Conservation (phyloP, 2,797 vertebrate species). For the Crax fasciolata region DNA sequence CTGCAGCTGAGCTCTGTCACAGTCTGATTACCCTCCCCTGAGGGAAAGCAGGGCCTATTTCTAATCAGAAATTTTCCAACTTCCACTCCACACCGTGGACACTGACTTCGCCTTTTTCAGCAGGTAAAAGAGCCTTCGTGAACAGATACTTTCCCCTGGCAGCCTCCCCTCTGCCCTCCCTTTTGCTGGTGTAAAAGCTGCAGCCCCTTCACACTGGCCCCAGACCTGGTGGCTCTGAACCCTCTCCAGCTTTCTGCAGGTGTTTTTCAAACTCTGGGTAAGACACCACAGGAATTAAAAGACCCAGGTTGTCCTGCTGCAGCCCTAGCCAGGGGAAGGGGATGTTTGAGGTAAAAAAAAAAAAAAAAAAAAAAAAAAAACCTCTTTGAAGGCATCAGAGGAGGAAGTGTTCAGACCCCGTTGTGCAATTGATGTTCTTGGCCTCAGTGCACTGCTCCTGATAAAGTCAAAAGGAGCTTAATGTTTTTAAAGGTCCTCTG, state of each 20-base stretch:
- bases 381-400: not conserved
- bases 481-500: constrained; percentile 21
- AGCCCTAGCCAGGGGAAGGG: not conserved
- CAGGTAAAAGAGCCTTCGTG: constrained; percentile 3
- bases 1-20: constrained; percentile 10
- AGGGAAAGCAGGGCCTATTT: not conserved
- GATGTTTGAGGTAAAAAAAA: not conserved
- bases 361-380: not conserved
- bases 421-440: rapidly evolving
- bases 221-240: not conserved
- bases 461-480: not conserved
- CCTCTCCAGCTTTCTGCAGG: not conserved
- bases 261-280: not conserved
- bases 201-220: not conserved
- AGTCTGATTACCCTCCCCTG: constrained; percentile 3
- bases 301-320: not conserved
- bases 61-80: not conserved
- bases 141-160: not conserved
- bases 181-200: not conserved
- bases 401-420: not conserved
- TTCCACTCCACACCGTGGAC: not conserved
- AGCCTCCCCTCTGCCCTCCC: not conserved
- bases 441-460: not conserved
- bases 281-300: not conserved
- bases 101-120: not conserved